These are phyloP conservation scores for Acipenser transmontanus DNA, from an alignment of 2,797 vertebrate genomes.

Conservation along the genomic window DNA sequence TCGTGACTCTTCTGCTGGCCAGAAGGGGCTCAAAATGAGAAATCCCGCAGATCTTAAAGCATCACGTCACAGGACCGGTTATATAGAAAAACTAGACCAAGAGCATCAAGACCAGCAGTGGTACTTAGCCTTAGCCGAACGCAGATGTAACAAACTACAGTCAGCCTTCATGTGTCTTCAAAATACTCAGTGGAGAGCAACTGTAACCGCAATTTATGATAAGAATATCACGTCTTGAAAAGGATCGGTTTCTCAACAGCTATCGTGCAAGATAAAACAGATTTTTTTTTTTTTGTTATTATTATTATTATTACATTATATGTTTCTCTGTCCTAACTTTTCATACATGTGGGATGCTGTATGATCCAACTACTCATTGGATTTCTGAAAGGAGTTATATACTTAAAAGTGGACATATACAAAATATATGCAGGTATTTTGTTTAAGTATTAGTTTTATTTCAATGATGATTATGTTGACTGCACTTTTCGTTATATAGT, in stretches of 20 bases:
- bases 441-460: neutral
- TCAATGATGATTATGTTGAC: too few species aligned
- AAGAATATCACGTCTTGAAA: too few species aligned
- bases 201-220: too few species aligned
- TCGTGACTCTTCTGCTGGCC: slow-evolving; percentile 13
- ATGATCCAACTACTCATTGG: slow-evolving; percentile 52
- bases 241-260: too few species aligned
- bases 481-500: too few species aligned
- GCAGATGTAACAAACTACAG: slow-evolving; percentile 24
- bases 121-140: slow-evolving; percentile 40
- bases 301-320: too few species aligned
- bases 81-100: slow-evolving; percentile 61
- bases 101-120: slow-evolving; percentile 66
- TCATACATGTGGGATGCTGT: slow-evolving; percentile 59
- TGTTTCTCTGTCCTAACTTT: slow-evolving; percentile 32
- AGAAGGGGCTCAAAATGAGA: slow-evolving; percentile 29
- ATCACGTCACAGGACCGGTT: slow-evolving; percentile 59
- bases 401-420: slow-evolving; percentile 40
- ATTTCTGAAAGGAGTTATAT: slow-evolving; percentile 61
- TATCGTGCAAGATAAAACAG: too few species aligned
- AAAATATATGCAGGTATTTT: slow-evolving; percentile 43
- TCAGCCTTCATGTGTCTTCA: slow-evolving; percentile 1
- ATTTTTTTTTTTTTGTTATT: too few species aligned
- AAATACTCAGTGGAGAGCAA: too few species aligned
- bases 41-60: slow-evolving; percentile 41